Evolutionary conservation across 2,888 invertebrate genomes (phyloP), one percentile per base, ranked within the genome.

Genomic region (Drosophila vallismaia): DNA sequence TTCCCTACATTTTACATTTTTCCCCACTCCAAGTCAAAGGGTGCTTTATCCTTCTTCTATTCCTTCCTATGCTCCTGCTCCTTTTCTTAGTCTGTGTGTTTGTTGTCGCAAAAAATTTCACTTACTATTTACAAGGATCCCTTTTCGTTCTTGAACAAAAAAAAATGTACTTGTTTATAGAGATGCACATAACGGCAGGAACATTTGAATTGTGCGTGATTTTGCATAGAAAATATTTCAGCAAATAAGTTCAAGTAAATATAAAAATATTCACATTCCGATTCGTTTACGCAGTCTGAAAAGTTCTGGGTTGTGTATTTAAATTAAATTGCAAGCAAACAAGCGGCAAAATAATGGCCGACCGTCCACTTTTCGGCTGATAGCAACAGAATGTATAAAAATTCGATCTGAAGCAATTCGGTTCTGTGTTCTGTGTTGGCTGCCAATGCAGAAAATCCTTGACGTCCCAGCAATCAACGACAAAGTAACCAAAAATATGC

Each of bases 61-160:
- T 19, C 19, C 19, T 19, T 19, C 19, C 19, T 2, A 19, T 19
- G 19, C 19, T 19, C 19, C 19, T 46, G 36, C 40, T 40, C 46
- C 28, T 42, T 51, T 33, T 9, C 57, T 28, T 40, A 44, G 19
- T 28, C 51, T 12, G 60, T 1, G 0, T 36, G 36, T 36, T n/a
- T 57, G 54, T 58, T 74, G 50, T 57, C 59, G 38, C 63, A 73
- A 60, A 69, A 60, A 74, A 74, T 74, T 74, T 64, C 54, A 54
- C n/a, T 48, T 59, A 24, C 36, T 36, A 36, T 36, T n/a, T 51
- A 31, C 36, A 54, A 33, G 48, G 31, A 62, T 64, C 40, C 48
- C 10, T 24, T 10, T 33, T 51, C 33, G 38, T 14, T 46, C 12
- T 8, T 9, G n/a, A 4, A 49, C 9, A 40, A 7, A 12, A 33